These are phyloP conservation scores for Aplochiton taeniatus DNA, from an alignment of 2,797 vertebrate genomes.

Conservation along the genomic window DNA sequence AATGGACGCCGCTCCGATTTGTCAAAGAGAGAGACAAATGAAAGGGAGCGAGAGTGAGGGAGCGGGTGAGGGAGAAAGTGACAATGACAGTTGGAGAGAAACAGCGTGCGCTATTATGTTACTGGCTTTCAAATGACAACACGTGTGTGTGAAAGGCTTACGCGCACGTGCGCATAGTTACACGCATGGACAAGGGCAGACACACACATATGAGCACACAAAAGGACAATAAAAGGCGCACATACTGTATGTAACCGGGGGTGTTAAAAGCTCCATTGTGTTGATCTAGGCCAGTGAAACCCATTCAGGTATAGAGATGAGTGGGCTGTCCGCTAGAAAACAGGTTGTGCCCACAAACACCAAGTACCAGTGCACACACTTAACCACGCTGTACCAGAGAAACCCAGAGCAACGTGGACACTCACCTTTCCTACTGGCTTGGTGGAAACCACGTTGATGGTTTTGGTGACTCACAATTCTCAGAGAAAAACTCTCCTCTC, in stretches of 20 bases:
- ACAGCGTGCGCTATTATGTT: constrained; percentile 67
- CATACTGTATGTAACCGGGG: background rate
- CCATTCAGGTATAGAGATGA: constrained; percentile 58
- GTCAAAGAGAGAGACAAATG: constrained; percentile 66
- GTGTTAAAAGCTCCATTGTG: constrained; percentile 57
- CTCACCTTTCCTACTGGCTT: constrained; percentile 9
- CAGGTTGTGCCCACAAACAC: constrained; percentile 54
- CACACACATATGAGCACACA: background rate
- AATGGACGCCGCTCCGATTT: constrained; percentile 70
- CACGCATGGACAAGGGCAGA: too few relatives aligned
- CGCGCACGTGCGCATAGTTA: constrained; percentile 58
- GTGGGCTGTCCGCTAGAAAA: constrained; percentile 66
- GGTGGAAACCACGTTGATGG: constrained; percentile 11
- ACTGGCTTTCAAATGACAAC: constrained; percentile 60
- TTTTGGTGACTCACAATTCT: background rate
- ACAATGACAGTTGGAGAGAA: constrained; percentile 67
- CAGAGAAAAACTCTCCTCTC: background rate
- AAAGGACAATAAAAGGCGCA: background rate
- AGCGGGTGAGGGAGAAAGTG: constrained; percentile 41
- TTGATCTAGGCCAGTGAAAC: constrained; percentile 63
- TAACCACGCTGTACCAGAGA: constrained; percentile 7
- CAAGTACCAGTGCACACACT: constrained; percentile 12
- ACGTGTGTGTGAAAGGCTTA: constrained; percentile 48
- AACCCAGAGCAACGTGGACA: constrained; percentile 14
- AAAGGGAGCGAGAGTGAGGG: constrained; percentile 39